phyloP scores from a whole-genome alignment of 2,888 invertebrate species.

The Furcula furcula region DNA sequence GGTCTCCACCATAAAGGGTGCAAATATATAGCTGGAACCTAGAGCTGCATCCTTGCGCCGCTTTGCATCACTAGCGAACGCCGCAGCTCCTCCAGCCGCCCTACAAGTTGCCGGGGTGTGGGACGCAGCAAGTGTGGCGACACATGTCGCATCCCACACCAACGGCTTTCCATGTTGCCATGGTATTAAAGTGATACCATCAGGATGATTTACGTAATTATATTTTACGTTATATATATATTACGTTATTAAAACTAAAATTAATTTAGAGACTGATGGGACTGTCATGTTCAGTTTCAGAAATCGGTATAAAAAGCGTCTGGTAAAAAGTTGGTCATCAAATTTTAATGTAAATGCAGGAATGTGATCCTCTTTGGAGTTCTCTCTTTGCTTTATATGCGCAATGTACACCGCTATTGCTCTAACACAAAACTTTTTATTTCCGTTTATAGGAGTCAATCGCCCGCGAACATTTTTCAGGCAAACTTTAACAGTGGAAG shows the following conservation, averaged over 20 bases:
- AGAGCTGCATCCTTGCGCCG: too few species aligned
- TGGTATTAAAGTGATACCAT: too few species aligned
- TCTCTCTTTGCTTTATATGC: slow-evolving; percentile 71
- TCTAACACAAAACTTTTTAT: slow-evolving; percentile 81
- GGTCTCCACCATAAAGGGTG: too few species aligned
- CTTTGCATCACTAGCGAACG: too few species aligned
- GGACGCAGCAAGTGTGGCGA: too few species aligned
- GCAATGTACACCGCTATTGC: slow-evolving; percentile 74
- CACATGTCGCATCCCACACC: too few species aligned
- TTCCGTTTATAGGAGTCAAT: slow-evolving; percentile 82
- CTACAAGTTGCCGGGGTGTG: too few species aligned
- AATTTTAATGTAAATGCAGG: slow-evolving; percentile 59
- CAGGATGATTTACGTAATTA: too few species aligned
- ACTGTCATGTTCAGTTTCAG: slow-evolving; percentile 8
- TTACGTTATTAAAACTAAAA: slow-evolving; percentile 27
- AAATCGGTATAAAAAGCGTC: slow-evolving; percentile 41
- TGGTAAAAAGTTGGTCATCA: slow-evolving; percentile 59
- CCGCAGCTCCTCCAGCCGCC: too few species aligned
- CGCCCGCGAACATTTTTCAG: slow-evolving; percentile 81
- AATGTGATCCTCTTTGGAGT: slow-evolving; percentile 65
- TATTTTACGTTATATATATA: too few species aligned
- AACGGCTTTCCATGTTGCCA: too few species aligned
- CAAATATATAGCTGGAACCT: too few species aligned
- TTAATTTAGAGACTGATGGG: slow-evolving; percentile 8
- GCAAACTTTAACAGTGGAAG: slow-evolving; percentile 81